Conservation (phyloP, 1,140 invertebrate genomes). For the Drosophila virilis region DNA sequence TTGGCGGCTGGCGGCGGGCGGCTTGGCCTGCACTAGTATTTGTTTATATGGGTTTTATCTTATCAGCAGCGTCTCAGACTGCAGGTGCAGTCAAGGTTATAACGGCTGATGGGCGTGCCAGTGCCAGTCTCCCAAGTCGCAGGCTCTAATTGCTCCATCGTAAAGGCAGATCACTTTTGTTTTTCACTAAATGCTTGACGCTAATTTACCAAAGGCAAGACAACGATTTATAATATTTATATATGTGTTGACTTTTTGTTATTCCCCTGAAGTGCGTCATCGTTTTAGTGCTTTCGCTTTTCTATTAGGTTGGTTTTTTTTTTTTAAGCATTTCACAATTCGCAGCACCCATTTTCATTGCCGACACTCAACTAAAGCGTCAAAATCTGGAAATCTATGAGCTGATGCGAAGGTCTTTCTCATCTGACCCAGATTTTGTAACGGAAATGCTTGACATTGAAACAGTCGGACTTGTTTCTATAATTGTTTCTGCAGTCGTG, state of each 20-base stretch:
- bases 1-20: constrained; percentile 4
- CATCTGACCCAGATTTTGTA: constrained; percentile 61
- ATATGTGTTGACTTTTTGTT: constrained; percentile 21
- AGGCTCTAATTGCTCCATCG: background rate
- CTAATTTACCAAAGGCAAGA: constrained; percentile 22
- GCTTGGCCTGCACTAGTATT: constrained; percentile 10
- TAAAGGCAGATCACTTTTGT: constrained; percentile 26
- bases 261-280: constrained; percentile 44
- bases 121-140: background rate
- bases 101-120: constrained; percentile 15
- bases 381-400: constrained; percentile 52
- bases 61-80: constrained; percentile 39
- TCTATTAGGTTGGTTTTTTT: constrained; percentile 15
- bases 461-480: constrained; percentile 2
- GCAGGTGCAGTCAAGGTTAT: constrained; percentile 47
- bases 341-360: constrained; percentile 45
- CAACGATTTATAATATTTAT: constrained; percentile 38
- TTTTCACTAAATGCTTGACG: constrained; percentile 11
- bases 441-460: constrained; percentile 64
- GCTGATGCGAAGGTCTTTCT: constrained; percentile 21
- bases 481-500: constrained; percentile 7
- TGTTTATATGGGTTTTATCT: constrained; percentile 42
- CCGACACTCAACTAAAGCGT: constrained; percentile 45
- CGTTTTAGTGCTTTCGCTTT: constrained; percentile 22
- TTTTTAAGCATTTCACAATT: constrained; percentile 59